Percentiles rank a stretch among this genome's conserved stretches.
phyloP scores from a whole-genome alignment of 2,797 vertebrate genomes.

The Valencia hispanica region DNA sequence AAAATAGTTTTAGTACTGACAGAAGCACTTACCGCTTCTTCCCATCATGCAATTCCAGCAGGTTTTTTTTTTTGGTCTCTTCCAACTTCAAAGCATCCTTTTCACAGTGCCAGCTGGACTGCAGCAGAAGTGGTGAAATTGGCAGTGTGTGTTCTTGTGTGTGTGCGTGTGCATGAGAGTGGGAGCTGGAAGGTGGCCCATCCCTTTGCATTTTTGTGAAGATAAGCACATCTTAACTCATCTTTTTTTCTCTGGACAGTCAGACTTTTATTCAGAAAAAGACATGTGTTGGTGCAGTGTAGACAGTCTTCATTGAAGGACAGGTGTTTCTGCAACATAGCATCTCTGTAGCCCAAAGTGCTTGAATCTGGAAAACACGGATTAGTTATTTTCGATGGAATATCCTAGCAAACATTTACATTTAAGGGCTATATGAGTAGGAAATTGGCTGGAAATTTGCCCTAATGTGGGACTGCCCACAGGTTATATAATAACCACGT shows the following conservation, averaged over 20 bases:
- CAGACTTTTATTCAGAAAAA: slow-evolving; percentile 28
- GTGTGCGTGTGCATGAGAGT: slow-evolving; percentile 25
- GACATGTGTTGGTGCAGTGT: slow-evolving; percentile 16
- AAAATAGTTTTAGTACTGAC: slow-evolving; percentile 56
- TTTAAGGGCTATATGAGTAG: background rate
- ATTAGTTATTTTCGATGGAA: slow-evolving; percentile 16
- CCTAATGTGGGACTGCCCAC: background rate
- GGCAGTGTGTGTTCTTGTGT: slow-evolving; percentile 23
- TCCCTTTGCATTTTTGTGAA: slow-evolving; percentile 49
- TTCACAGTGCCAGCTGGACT: slow-evolving; percentile 67
- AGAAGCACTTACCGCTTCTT: slow-evolving; percentile 46
- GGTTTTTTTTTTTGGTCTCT: slow-evolving; percentile 43
- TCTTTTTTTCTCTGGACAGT: slow-evolving; percentile 33
- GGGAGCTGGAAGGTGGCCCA: slow-evolving; percentile 50
- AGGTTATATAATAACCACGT: background rate
- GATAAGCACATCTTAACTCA: slow-evolving; percentile 60
- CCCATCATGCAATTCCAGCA: slow-evolving; percentile 64
- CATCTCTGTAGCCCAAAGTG: background rate
- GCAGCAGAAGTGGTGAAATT: slow-evolving; percentile 39
- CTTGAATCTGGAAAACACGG: slow-evolving; percentile 10
- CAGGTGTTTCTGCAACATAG: slow-evolving; percentile 15
- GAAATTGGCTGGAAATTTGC: background rate
- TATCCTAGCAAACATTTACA: background rate
- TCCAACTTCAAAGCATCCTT: slow-evolving; percentile 65
- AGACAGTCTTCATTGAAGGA: slow-evolving; percentile 19